Base-by-base conservation (phyloP, 2,797 vertebrate genomes). In the Stomatorhinus walkeri region DNA sequence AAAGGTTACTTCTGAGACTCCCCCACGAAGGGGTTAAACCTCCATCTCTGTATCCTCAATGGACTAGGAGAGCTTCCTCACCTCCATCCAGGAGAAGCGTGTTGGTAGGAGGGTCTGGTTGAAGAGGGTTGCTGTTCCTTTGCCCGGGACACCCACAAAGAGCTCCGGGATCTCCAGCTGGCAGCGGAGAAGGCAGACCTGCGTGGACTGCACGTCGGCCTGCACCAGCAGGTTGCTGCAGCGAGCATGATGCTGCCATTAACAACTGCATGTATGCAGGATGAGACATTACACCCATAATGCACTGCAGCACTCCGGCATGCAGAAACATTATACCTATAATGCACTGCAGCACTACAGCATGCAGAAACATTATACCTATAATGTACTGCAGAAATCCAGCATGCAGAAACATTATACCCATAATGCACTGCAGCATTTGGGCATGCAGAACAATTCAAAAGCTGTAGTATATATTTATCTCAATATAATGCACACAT, bases 31-130 rank as follows among this genome's bases (percentile, higher is more conserved):
- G 8, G 8, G 12, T 24, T 12, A 28, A 85, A 51, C 49, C 9
- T 32, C n/a, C n/a, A 51, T 28, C 48, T 32, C 24, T 24, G 46
- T 24, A 16, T 49, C n/a, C 46, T 14, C 24, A 2, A 51, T 0
- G 48, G 48, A 6, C 64, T 36, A 36, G 36, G 7, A 40, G 83
- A 48, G 83, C 8, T 28, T 28, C 46, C 91, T 92, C 91, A 97
- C 97, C 95, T 95, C 92, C 88, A 92, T 93, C 98, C 98, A 99
- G 22, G 91, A 94, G 93, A 97, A 99, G 89, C 89, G 90, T 56
- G 97, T 90, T 19, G 97, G 96, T 88, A 99, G 95, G 61, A 94
- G 93, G 0, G 96, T 99, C 93, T 97, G 97, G 90, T 99, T 99
- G 92, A 96, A 94, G 86, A 99, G 95, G 0, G 91, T 95, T 68